phyloP scores from a whole-genome alignment of 1,140 invertebrate genomes.

The Pogonus chalceus region DNA sequence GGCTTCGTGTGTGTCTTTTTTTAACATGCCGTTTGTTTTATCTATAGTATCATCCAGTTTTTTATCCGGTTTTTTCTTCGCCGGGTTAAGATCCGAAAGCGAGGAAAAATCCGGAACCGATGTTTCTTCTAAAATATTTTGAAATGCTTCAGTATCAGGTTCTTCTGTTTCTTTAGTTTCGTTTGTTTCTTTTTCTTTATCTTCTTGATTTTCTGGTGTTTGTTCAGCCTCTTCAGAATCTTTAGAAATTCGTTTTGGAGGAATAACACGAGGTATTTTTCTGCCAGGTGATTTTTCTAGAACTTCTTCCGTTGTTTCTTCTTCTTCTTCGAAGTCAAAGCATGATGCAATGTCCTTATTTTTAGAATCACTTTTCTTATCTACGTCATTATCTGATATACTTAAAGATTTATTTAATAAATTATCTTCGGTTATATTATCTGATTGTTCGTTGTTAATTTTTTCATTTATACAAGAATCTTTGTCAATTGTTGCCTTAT shows the following conservation, averaged over 20 bases:
- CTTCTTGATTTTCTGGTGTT: background rate
- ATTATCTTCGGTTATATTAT: constrained; percentile 15
- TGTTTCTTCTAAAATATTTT: constrained; percentile 40
- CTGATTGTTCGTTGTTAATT: constrained; percentile 13
- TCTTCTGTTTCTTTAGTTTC: constrained; percentile 12
- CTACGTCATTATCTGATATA: constrained; percentile 22
- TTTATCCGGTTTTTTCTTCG: constrained; percentile 4
- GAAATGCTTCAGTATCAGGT: constrained; percentile 34
- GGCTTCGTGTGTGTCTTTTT: constrained; percentile 2
- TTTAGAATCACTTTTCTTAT: constrained; percentile 30
- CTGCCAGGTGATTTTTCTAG: constrained; percentile 32
- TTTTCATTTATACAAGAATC: background rate
- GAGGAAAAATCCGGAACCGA: constrained; percentile 37
- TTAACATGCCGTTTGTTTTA: background rate
- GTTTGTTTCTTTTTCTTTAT: constrained; percentile 8
- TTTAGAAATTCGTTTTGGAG: constrained; percentile 20
- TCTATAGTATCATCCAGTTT: constrained; percentile 5
- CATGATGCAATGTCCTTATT: constrained; percentile 33
- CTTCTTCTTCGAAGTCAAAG: constrained; percentile 48
- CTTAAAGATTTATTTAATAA: constrained; percentile 16
- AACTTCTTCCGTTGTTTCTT: constrained; percentile 34
- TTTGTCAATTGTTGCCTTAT: constrained; percentile 18
- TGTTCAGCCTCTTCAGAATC: constrained; percentile 9
- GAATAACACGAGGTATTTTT: constrained; percentile 39
- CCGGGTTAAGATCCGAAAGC: background rate